phyloP scores from a whole-genome alignment of 2,113 vertebrate species.

The Pangasianodon hypophthalmus region DNA sequence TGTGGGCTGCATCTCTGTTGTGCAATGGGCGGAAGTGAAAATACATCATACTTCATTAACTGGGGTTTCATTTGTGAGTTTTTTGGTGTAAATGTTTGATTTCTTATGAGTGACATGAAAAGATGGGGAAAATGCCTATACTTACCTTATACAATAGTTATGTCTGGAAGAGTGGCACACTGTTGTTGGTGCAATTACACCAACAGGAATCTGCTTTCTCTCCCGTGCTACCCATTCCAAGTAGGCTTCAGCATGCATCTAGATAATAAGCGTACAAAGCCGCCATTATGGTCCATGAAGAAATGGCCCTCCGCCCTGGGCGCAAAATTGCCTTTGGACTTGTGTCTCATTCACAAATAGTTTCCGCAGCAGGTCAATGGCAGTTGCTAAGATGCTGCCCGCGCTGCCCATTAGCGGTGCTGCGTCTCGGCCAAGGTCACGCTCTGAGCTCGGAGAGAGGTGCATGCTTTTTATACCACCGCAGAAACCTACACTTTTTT shows the following conservation, averaged over 20 bases:
- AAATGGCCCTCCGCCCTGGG: conserved; percentile 59
- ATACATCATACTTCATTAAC: not conserved
- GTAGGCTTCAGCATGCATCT: conserved; percentile 59
- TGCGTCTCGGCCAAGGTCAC: conserved; percentile 47
- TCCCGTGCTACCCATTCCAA: conserved; percentile 70
- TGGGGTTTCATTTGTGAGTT: not conserved
- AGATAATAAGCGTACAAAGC: conserved; percentile 71
- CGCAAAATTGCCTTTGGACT: conserved; percentile 58
- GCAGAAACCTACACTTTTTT: conserved; percentile 28
- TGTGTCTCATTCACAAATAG: conserved; percentile 63
- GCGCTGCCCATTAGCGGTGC: conserved; percentile 38
- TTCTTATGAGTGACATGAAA: not conserved
- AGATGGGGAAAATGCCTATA: not conserved
- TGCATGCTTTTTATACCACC: conserved; percentile 46
- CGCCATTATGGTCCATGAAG: conserved; percentile 63
- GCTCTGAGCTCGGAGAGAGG: conserved; percentile 39
- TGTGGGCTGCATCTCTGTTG: conserved; percentile 19
- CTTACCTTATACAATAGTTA: conserved; percentile 35
- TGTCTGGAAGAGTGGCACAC: conserved; percentile 22
- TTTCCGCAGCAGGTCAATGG: conserved; percentile 61
- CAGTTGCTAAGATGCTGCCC: conserved; percentile 62
- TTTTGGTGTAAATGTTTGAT: not conserved
- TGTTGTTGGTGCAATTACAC: conserved; percentile 50
- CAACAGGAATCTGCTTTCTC: conserved; percentile 64
- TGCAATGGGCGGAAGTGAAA: not conserved